These are phyloP conservation scores for Cryptomyrus ogoouensis DNA, from an alignment of 2,113 vertebrate genomes.

Conservation along the genomic window DNA sequence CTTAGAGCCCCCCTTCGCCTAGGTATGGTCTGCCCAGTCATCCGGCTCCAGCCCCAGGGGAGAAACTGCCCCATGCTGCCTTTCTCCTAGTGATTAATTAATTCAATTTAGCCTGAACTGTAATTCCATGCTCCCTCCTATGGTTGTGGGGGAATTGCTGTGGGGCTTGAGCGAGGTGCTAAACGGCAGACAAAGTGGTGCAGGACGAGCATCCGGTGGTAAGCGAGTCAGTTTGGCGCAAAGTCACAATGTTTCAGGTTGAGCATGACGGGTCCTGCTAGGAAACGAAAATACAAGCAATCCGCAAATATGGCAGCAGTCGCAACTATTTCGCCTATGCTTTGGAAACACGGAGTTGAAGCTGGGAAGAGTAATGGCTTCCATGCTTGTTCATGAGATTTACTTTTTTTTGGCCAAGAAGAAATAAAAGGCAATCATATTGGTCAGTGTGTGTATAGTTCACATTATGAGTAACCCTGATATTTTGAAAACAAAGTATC, in stretches of 20 bases:
- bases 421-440: neutral
- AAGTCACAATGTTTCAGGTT: slow-evolving; percentile 37
- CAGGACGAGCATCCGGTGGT: slow-evolving; percentile 37
- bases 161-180: neutral
- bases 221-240: slow-evolving; percentile 36
- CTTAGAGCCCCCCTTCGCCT: slow-evolving; percentile 15
- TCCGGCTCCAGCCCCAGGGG: slow-evolving; percentile 6
- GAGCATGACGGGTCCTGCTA: slow-evolving; percentile 24
- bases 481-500: neutral
- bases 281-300: slow-evolving; percentile 27
- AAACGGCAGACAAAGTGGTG: slow-evolving; percentile 24
- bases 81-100: slow-evolving; percentile 20
- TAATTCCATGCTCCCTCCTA: slow-evolving; percentile 3
- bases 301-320: slow-evolving; percentile 38
- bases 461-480: neutral
- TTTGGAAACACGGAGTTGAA: slow-evolving; percentile 17
- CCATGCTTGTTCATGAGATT: neutral
- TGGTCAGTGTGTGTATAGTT: neutral
- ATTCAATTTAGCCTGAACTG: slow-evolving; percentile 26
- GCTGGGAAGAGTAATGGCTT: neutral
- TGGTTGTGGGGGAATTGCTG: slow-evolving; percentile 18
- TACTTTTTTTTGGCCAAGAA: slow-evolving; percentile 24
- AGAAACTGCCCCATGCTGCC: neutral
- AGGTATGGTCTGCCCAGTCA: slow-evolving; percentile 4
- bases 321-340: slow-evolving; percentile 33